A percentile compares a stretch with the other conserved stretches of the same genome.
These are phyloP conservation scores for Balaeniceps rex DNA, from an alignment of 2,113 vertebrate genomes.

Conservation along the genomic window DNA sequence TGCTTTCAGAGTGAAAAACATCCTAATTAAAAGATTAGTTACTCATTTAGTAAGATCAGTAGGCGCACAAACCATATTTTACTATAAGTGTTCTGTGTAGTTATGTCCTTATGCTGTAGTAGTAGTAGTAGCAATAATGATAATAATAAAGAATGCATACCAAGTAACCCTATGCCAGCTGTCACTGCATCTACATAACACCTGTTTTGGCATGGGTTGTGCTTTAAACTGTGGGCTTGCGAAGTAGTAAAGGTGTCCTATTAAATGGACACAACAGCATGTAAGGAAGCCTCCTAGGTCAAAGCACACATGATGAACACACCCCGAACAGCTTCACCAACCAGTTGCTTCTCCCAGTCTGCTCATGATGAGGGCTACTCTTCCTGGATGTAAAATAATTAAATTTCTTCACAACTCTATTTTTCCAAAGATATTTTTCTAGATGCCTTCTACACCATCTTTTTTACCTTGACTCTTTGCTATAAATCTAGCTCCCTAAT, in stretches of 20 bases:
- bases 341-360: background rate
- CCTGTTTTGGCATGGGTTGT: rapidly evolving
- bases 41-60: background rate
- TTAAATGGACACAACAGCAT: background rate
- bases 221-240: background rate
- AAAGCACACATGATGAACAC: background rate
- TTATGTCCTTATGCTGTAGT: background rate
- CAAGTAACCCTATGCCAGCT: background rate
- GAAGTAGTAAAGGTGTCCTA: background rate
- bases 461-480: background rate
- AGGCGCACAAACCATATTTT: background rate
- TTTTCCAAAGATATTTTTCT: background rate
- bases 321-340: background rate
- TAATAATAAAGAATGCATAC: background rate
- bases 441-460: background rate
- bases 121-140: background rate
- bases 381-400: background rate
- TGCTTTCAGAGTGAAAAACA: background rate
- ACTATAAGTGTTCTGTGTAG: background rate
- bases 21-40: background rate
- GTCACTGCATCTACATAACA: rapidly evolving
- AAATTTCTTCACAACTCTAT: background rate
- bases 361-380: background rate
- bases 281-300: background rate
- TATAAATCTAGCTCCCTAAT: background rate